Percentiles rank a stretch among this genome's conserved stretches.
Evolutionary conservation across 2,113 vertebrate genomes (phyloP).

Genomic region (Triplophysa dalaica): DNA sequence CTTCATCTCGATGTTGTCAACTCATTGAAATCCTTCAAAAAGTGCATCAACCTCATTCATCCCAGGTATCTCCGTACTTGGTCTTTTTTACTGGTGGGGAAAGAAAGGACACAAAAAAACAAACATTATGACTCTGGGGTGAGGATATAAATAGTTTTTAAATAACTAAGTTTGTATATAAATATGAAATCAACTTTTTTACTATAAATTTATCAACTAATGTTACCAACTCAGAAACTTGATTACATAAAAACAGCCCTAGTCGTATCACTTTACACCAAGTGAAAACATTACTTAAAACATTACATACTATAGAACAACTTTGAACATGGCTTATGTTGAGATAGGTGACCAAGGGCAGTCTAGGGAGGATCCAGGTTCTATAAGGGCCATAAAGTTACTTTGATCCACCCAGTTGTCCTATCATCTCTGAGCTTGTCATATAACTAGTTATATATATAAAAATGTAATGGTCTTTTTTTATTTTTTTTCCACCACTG

Average conservation of each 20-base stretch:
- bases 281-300: too few species aligned
- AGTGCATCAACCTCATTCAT: slow-evolving; percentile 71
- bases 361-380: background rate
- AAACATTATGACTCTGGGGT: background rate
- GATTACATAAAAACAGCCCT: too few species aligned
- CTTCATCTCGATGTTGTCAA: background rate
- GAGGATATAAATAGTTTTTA: background rate
- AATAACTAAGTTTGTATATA: background rate
- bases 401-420: background rate
- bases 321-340: background rate
- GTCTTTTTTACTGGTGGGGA: slow-evolving; percentile 78
- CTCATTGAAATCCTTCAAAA: background rate
- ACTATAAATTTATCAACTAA: too few species aligned
- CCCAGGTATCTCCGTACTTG: slow-evolving; percentile 85
- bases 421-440: too few species aligned
- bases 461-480: too few species aligned
- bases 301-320: background rate
- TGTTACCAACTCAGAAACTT: too few species aligned
- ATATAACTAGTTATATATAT: too few species aligned
- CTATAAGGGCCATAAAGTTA: background rate
- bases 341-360: background rate
- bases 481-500: too few species aligned
- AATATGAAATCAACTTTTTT: too few species aligned
- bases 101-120: slow-evolving; percentile 21
- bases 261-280: background rate